Percentiles rank a stretch among this genome's conserved stretches.
Conservation (phyloP, 2,113 vertebrate genomes). For the Cygnus atratus region DNA sequence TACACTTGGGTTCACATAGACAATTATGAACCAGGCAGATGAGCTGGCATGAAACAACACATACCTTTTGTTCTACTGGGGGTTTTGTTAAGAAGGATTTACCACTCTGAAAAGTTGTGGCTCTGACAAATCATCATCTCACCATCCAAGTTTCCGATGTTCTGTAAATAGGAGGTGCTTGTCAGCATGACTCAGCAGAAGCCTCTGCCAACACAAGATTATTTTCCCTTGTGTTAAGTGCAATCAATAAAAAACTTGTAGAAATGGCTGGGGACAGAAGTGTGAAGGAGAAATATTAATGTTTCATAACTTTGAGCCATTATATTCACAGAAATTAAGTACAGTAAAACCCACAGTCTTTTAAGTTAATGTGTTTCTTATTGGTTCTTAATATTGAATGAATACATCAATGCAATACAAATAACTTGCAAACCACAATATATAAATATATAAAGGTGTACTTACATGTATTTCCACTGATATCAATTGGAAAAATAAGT, state of each 20-base stretch:
- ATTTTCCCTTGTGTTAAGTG: background rate
- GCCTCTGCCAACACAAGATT: background rate
- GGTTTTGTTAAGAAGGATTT: background rate
- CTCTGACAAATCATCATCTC: background rate
- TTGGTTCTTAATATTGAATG: background rate
- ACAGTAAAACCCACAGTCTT: background rate
- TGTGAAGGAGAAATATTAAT: background rate
- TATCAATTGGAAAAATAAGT: background rate
- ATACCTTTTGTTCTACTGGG: background rate
- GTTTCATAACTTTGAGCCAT: background rate
- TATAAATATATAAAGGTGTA: background rate
- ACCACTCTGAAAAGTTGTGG: background rate
- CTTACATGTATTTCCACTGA: background rate
- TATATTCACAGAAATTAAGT: background rate
- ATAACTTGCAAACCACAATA: background rate
- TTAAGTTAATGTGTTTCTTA: background rate
- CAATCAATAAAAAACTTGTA: background rate
- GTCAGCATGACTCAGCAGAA: background rate
- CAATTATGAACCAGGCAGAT: background rate
- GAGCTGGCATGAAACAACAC: background rate
- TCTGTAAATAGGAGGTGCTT: rapidly evolving
- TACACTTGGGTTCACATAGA: background rate
- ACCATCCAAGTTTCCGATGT: background rate
- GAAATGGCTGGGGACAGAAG: background rate
- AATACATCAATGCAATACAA: background rate